Base-by-base conservation (phyloP, 53 echinoderm and acorn worm genomes). In the Paracentrotus lividus region DNA sequence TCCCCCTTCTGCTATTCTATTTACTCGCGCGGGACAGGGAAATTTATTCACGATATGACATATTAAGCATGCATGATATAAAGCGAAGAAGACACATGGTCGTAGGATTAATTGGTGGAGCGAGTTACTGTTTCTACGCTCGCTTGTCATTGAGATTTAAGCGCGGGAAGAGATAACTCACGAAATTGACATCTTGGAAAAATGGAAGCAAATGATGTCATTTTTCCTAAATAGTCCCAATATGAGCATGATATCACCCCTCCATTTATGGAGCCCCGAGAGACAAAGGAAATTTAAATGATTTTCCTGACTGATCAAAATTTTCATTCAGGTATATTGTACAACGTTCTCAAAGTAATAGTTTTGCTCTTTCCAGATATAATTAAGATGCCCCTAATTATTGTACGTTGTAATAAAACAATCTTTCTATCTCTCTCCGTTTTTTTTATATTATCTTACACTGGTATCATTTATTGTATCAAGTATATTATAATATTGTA, bases 1-100 rank as follows among this genome's bases (percentile, higher is more conserved):
- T 36, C 36, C 87, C n/a, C 85, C 87, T 87, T 87, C 87, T 87
- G 87, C 4, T 87, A 87, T 87, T 56, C 55, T 87, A 87, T 87
- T 87, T 87, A 87, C 87, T 56, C 34, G 16, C 34, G 16, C 87
- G 40, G 55, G 87, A 55, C 57, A 21, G 87, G 55, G 55, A 56
- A 87, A 87, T 55, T 55, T 33, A 87, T 87, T 29, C 87, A 55
- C 32, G 54, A 56, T 87, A 55, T 8, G 12, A 40, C 87, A 55
- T 33, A n/a, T n/a, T n/a, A n/a, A n/a, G n/a, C n/a, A n/a, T n/a
- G n/a, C n/a, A n/a, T n/a, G n/a, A n/a, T n/a, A 57, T 55, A 55
- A 49, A 87, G 55, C 55, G 56, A 54, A 57, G 87, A 87, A 54
- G 57, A 87, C 87, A 87, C 57, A 87, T 55, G 87, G 87, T 87